Conservation (phyloP, 2,888 invertebrate genomes). For the Elysia crispata region DNA sequence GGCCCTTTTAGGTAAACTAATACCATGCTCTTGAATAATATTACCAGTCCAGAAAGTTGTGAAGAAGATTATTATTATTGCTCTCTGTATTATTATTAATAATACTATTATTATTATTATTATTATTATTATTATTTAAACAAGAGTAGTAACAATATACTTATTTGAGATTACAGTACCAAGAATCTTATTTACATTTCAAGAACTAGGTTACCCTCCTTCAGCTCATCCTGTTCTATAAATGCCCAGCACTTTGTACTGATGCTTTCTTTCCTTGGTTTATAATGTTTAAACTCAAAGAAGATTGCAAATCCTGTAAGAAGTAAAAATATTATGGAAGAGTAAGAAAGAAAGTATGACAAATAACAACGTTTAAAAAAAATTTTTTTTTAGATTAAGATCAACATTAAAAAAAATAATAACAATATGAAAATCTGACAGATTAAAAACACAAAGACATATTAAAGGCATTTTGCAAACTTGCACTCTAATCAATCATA, state of each 20-base stretch:
- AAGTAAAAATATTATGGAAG: background rate
- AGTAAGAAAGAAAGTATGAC: background rate
- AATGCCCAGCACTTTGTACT: constrained; percentile 74
- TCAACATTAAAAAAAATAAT: no score
- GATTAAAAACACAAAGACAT: background rate
- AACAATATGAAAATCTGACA: no score
- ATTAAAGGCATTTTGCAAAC: background rate
- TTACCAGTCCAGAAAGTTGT: no score
- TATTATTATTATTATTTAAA: no score
- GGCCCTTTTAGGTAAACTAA: no score
- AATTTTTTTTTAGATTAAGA: background rate
- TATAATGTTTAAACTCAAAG: constrained; percentile 76
- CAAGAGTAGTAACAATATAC: background rate
- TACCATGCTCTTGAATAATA: no score
- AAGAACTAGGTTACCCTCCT: constrained; percentile 67
- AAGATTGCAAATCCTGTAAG: constrained; percentile 73
- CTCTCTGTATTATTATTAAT: no score
- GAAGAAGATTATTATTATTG: no score
- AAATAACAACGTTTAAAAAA: background rate
- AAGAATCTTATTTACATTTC: constrained; percentile 71
- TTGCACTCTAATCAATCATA: background rate
- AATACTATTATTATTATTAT: no score
- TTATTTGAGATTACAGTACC: background rate
- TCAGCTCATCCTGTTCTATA: constrained; percentile 75
- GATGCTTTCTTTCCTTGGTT: constrained; percentile 71